Percentiles rank a stretch among this genome's conserved stretches.
Evolutionary conservation across 2,113 vertebrate species (phyloP).

Genomic region (Ailurus styani): DNA sequence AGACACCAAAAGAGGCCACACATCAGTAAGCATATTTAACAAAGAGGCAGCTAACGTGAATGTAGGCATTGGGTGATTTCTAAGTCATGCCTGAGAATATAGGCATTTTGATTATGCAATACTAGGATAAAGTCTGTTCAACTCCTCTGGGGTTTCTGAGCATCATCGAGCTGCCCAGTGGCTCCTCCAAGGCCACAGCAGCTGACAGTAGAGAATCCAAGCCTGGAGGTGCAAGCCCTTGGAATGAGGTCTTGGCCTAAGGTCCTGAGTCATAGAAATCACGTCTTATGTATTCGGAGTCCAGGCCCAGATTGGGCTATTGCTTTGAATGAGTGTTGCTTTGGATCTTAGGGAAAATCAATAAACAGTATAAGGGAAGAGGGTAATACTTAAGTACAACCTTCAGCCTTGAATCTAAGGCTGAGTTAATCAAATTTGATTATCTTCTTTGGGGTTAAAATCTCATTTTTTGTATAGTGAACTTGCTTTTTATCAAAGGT

Average conservation of each 20-base stretch:
- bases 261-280: not conserved
- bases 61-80: not conserved
- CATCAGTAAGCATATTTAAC: not conserved
- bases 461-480: not conserved
- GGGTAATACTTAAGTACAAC: not conserved
- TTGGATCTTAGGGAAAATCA: not conserved
- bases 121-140: not conserved
- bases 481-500: not conserved
- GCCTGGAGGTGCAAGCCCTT: not conserved
- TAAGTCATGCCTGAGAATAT: not conserved
- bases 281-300: not conserved
- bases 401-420: constrained; percentile 26
- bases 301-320: not conserved
- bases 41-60: not conserved
- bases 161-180: not conserved
- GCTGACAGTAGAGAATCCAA: not conserved
- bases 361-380: not conserved
- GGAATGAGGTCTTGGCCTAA: not conserved
- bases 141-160: not conserved
- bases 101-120: not conserved
- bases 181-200: not conserved
- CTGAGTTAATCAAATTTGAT: constrained; percentile 38
- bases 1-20: not conserved
- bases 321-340: not conserved
- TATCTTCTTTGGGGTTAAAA: constrained; percentile 2